Conservation (phyloP, 2,888 invertebrate genomes). For the Caenorhabditis panamensis region DNA sequence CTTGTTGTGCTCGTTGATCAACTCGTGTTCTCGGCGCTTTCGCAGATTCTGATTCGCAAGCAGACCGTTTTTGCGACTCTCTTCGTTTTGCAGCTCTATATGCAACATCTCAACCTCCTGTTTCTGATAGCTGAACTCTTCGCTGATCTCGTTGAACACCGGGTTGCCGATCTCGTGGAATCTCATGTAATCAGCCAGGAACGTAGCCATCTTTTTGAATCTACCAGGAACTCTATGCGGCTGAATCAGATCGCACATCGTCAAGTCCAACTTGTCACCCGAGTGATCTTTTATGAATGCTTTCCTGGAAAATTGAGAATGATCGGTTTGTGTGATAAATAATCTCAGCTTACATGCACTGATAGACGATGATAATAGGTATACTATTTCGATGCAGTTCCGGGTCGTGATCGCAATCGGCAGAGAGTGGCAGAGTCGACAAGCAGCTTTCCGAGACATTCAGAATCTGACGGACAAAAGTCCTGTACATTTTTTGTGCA, state of each 20-base stretch:
- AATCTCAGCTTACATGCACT: conserved; percentile 34
- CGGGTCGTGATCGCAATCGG: conserved; percentile 7
- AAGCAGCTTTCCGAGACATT: conserved; percentile 26
- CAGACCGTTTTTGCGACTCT: conserved; percentile 28
- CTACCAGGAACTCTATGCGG: background rate
- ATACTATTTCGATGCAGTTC: conserved; percentile 43
- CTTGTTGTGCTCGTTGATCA: conserved; percentile 36
- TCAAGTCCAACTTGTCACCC: conserved; percentile 25
- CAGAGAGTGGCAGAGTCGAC: conserved; percentile 30
- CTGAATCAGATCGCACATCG: conserved; percentile 53
- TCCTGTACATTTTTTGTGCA: conserved; percentile 23
- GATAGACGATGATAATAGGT: conserved; percentile 30
- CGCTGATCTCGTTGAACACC: conserved; percentile 36
- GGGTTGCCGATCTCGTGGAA: conserved; percentile 29
- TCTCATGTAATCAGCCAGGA: conserved; percentile 44
- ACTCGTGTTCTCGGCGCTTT: conserved; percentile 43
- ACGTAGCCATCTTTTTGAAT: conserved; percentile 23
- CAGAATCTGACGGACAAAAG: conserved; percentile 29
- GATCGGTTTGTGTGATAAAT: background rate
- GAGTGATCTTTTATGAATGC: conserved; percentile 42
- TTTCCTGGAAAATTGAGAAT: conserved; percentile 34
- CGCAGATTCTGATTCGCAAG: conserved; percentile 28
- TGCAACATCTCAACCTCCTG: conserved; percentile 12
- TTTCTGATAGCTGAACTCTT: conserved; percentile 42
- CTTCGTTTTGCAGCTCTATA: conserved; percentile 2